Percentiles rank a stretch among this genome's conserved stretches.
These are phyloP conservation scores for Squalus acanthias DNA, from an alignment of 2,797 vertebrate species.

Conservation along the genomic window DNA sequence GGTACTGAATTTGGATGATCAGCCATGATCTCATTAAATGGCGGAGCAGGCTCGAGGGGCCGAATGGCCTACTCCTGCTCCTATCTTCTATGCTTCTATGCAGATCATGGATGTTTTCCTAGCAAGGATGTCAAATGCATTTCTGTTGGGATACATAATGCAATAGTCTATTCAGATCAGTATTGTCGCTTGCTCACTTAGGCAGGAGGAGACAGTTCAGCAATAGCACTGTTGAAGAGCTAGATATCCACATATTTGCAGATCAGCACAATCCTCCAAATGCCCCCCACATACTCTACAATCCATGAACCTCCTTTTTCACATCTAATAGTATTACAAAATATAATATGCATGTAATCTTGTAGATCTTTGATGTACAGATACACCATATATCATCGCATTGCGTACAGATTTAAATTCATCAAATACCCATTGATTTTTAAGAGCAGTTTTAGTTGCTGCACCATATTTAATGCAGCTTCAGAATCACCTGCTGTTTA, in stretches of 20 bases:
- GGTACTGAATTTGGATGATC: too few species aligned
- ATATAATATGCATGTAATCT: neutral
- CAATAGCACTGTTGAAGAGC: neutral
- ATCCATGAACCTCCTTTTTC: neutral
- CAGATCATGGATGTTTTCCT: neutral
- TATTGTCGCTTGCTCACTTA: neutral
- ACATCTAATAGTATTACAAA: neutral
- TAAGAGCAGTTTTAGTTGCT: neutral
- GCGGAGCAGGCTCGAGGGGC: too few species aligned
- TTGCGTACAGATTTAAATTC: neutral
- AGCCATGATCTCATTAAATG: too few species aligned
- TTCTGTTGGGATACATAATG: neutral
- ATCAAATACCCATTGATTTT: neutral
- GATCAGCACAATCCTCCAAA: neutral
- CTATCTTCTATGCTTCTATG: neutral
- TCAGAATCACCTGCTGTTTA: neutral
- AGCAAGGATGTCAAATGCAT: neutral
- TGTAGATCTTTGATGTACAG: neutral
- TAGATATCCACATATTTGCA: neutral
- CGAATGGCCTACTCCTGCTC: too few species aligned
- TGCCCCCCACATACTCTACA: neutral
- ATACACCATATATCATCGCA: neutral
- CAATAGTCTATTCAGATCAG: neutral
- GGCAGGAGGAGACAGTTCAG: neutral
- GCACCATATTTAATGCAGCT: neutral